These are phyloP conservation scores for Brachymystax lenok DNA, from an alignment of 2,797 vertebrate species.

Conservation along the genomic window DNA sequence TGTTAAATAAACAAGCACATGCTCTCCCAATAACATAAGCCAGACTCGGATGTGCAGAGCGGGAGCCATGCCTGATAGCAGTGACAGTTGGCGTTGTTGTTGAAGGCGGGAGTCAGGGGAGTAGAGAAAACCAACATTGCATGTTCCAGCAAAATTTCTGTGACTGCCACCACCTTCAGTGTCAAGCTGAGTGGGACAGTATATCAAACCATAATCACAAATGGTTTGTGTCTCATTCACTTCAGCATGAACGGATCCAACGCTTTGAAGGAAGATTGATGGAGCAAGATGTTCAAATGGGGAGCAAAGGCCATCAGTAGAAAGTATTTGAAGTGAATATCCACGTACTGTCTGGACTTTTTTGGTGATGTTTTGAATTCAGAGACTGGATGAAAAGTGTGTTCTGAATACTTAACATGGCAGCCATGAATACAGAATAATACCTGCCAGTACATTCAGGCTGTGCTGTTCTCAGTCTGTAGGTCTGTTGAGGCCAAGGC, in stretches of 20 bases:
- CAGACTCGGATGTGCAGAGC: conserved; percentile 28
- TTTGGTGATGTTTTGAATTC: conserved; percentile 3
- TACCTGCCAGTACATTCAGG: conserved; percentile 31
- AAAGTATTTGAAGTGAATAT: neutral
- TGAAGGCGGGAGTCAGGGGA: conserved; percentile 24
- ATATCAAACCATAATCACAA: neutral
- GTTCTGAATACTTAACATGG: conserved; percentile 42
- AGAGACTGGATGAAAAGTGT: conserved; percentile 4
- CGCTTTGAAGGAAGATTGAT: neutral
- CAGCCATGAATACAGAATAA: conserved; percentile 41
- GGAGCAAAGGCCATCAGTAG: neutral
- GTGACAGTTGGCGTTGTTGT: neutral
- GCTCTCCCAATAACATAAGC: conserved; percentile 19
- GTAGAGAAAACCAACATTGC: conserved; percentile 29
- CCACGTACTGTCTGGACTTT: neutral
- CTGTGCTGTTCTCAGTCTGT: conserved; percentile 30
- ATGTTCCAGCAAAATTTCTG: conserved; percentile 7
- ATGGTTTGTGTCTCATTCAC: neutral
- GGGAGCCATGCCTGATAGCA: conserved; percentile 21
- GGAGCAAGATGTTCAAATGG: neutral
- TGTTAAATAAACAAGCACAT: conserved; percentile 56
- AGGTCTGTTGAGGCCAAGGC: conserved; percentile 19
- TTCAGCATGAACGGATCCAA: neutral
- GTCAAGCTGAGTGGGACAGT: neutral
- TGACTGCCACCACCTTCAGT: neutral